Evolutionary conservation across 2,797 vertebrate species (phyloP), one percentile per base, ranked within the genome.

Genomic region (Poeciliopsis infans): DNA sequence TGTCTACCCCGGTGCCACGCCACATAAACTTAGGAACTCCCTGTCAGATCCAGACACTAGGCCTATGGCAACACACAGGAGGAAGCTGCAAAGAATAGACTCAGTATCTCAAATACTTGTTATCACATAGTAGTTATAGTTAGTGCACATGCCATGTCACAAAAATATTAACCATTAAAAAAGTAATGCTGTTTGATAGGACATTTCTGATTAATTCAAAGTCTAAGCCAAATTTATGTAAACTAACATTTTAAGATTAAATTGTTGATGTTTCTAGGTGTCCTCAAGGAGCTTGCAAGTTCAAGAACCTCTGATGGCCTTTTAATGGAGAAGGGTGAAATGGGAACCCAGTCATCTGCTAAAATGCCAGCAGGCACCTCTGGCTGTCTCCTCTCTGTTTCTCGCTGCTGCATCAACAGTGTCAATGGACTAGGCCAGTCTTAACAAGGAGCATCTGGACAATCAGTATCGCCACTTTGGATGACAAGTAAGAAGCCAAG

Each of bases 21-120:
- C 91, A 90, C 92, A 94, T 94, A 93, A 94, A 95, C 92, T 91
- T 85, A 90, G 91, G 86, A 86, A 90, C 89, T 88, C 87, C 85
- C 83, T 88, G 88, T 92, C 92, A 91, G 86, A 93, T 91, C 83
- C 83, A 91, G 89, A 87, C 89, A 88, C 83, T 73, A 71, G 55
- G 88, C 91, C 91, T 53, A 47, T 31, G 51, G 93, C 89, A 78
- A 88, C 3, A 7, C 90, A 80, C 91, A 88, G 86, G 83, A 92
- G 86, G 88, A 81, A 85, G 72, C 83, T 80, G 83, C 84, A 84
- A 85, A 85, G 83, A 87, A 91, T 80, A 87, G 83, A 91, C 80
- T 85, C 76, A 51, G 77, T 83, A 83, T 83, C 85, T 72, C 55
- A 79, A 92, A 89, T 76, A 69, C 47, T 83, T 86, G 59, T 81